A percentile compares a stretch with the other conserved stretches of the same genome.
phyloP scores from a whole-genome alignment of 2,113 vertebrate species.

The Poicephalus gulielmi region DNA sequence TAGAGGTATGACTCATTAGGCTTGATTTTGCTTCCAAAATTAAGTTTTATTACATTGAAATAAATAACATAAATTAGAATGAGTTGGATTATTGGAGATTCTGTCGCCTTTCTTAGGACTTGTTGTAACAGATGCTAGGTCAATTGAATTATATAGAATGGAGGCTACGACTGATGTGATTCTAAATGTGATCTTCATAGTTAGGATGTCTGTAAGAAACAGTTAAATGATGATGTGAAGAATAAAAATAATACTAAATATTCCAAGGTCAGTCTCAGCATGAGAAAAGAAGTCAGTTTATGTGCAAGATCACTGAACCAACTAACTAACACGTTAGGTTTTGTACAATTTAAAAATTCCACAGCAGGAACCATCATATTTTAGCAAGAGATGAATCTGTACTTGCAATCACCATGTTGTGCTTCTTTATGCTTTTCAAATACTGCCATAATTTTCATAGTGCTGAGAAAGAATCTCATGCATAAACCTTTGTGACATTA shows the following conservation, averaged over 20 bases:
- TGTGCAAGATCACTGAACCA: neutral
- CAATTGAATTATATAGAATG: neutral
- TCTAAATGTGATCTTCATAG: neutral
- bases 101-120: neutral
- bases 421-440: neutral
- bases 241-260: neutral
- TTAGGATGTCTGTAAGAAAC: neutral
- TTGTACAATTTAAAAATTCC: neutral
- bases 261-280: neutral
- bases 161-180: neutral
- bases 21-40: neutral
- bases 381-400: neutral
- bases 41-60: neutral
- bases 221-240: neutral
- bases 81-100: neutral
- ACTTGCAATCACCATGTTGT: neutral
- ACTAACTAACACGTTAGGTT: neutral
- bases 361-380: neutral
- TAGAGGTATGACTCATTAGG: neutral
- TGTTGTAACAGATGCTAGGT: neutral
- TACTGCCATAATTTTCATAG: neutral
- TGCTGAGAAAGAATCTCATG: neutral
- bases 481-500: neutral
- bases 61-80: neutral
- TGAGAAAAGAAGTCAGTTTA: neutral